Conservation (phyloP, 2,113 vertebrate genomes). For the Varanus komodoensis region DNA sequence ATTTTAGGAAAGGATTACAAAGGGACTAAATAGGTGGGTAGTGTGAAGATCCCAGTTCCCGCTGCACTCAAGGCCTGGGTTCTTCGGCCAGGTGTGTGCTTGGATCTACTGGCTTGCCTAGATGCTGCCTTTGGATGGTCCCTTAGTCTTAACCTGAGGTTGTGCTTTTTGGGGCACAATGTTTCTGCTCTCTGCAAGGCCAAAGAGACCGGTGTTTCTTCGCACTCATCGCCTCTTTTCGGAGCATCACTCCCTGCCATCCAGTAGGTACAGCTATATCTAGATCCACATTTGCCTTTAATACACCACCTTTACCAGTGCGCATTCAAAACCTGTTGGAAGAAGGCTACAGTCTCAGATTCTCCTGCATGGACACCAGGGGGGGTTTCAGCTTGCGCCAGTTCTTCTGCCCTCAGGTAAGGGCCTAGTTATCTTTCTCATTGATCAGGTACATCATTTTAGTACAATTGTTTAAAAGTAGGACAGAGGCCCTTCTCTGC, state of each 20-base stretch:
- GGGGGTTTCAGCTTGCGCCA: constrained; percentile 12
- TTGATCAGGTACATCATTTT: constrained; percentile 68
- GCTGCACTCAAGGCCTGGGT: not conserved
- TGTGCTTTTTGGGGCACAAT: not conserved
- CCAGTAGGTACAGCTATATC: not conserved
- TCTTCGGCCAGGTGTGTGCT: not conserved
- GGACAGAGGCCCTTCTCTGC: constrained; percentile 61
- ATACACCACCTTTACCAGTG: not conserved
- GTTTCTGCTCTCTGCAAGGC: not conserved
- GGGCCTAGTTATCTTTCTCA: constrained; percentile 55
- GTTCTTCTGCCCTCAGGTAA: constrained; percentile 64
- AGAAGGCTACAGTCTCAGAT: constrained; percentile 47
- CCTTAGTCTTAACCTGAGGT: not conserved
- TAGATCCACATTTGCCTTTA: not conserved
- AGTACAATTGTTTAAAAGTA: constrained; percentile 70
- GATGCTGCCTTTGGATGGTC: not conserved
- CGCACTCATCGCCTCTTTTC: not conserved
- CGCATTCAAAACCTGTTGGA: constrained; percentile 14
- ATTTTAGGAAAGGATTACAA: not conserved
- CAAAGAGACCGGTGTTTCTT: not conserved
- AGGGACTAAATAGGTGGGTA: not conserved
- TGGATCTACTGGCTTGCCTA: not conserved
- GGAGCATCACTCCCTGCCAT: constrained; percentile 13
- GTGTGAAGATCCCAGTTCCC: not conserved
- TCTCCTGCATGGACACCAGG: constrained; percentile 49